Evolutionary conservation across 2,888 invertebrate species (phyloP).

Genomic region (Pilophorus perplexus): DNA sequence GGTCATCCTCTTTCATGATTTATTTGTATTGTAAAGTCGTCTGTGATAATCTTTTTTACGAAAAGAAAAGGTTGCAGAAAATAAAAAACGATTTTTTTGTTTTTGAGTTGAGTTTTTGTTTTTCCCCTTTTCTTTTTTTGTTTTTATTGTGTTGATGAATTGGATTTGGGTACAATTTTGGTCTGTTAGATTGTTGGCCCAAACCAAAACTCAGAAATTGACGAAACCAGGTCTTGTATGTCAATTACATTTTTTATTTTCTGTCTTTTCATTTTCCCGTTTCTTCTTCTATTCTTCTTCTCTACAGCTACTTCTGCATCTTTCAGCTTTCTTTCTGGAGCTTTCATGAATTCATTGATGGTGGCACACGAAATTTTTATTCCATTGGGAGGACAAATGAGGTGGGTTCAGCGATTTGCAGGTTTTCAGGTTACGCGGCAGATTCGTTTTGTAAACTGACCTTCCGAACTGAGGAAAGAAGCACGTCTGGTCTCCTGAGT

Average conservation of each 20-base stretch:
- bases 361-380: background rate
- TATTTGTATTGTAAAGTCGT: constrained; percentile 36
- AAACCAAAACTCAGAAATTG: too few relatives aligned
- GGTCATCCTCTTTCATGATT: background rate
- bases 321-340: too few relatives aligned
- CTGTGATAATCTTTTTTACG: constrained; percentile 40
- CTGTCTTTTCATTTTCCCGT: background rate
- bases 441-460: too few relatives aligned
- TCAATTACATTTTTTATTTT: constrained; percentile 5
- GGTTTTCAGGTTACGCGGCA: too few relatives aligned
- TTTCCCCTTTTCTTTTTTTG: constrained; percentile 5
- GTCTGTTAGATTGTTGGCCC: too few relatives aligned
- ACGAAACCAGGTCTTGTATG: too few relatives aligned
- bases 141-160: background rate
- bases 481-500: too few relatives aligned
- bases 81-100: constrained; percentile 23
- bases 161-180: too few relatives aligned
- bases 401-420: too few relatives aligned
- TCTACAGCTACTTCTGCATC: too few relatives aligned
- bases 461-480: too few relatives aligned
- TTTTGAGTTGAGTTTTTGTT: constrained; percentile 28
- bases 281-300: background rate
- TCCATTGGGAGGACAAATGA: too few relatives aligned
- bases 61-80: constrained; percentile 37
- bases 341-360: background rate